phyloP scores from a whole-genome alignment of 2,888 invertebrate species.

The Hypselothyrea guttata region DNA sequence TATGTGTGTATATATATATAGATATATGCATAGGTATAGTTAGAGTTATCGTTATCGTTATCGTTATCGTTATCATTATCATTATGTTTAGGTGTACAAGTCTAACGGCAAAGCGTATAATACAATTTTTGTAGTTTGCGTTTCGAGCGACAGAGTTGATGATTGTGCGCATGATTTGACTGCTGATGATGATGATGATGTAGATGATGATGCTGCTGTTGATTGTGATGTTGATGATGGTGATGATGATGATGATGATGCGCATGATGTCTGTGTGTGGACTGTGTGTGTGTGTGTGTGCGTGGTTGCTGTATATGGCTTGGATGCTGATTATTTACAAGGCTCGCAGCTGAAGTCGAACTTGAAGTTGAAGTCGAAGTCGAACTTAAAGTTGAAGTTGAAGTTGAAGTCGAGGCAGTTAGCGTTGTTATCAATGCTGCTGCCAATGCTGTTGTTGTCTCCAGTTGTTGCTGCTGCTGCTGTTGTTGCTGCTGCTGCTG shows the following conservation, averaged over 20 bases:
- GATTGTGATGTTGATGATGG: conserved; percentile 59
- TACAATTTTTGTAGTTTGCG: conserved; percentile 82
- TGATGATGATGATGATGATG: conserved; percentile 56
- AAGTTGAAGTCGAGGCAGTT: conserved; percentile 54
- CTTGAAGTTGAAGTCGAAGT: conserved; percentile 56
- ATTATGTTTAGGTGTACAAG: conserved; percentile 52
- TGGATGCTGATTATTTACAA: conserved; percentile 79
- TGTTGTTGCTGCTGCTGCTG: conserved; percentile 1
- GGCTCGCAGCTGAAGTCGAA: conserved; percentile 55
- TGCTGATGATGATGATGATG: conserved; percentile 65
- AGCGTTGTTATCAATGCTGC: conserved; percentile 67
- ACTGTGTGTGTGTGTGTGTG: conserved; percentile 34
- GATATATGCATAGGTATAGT: conserved; percentile 20
- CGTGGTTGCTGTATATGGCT: conserved; percentile 68
- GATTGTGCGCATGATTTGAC: conserved; percentile 67
- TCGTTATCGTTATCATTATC: conserved; percentile 23
- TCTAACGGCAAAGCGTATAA: conserved; percentile 82
- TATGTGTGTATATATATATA: conserved; percentile 39
- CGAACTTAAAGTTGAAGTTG: conserved; percentile 50
- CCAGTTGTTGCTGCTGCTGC: conserved; percentile 56
- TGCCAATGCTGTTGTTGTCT: conserved; percentile 70
- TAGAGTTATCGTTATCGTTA: conserved; percentile 8
- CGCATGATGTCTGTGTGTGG: conserved; percentile 53
- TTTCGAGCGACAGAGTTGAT: conserved; percentile 79
- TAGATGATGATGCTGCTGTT: conserved; percentile 40